Conservation (phyloP, 2,797 vertebrate species). For the Morus bassanus region DNA sequence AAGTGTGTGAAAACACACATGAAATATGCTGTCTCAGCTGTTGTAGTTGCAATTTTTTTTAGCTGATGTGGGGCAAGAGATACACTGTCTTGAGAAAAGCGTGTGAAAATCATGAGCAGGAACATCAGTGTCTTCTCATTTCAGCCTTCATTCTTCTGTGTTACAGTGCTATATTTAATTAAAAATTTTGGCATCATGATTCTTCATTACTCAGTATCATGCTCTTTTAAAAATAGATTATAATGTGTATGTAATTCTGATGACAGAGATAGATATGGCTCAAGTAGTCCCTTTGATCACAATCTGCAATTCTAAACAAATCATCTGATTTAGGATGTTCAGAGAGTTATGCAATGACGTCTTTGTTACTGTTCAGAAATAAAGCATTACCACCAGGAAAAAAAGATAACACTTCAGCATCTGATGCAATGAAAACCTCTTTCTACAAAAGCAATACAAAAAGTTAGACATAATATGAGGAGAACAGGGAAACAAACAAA, state of each 20-base stretch:
- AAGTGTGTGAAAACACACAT: neutral
- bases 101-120: neutral
- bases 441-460: neutral
- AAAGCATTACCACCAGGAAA: neutral
- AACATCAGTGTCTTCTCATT: neutral
- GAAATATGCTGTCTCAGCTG: neutral
- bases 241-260: neutral
- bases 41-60: neutral
- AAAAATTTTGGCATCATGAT: neutral
- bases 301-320: conserved; percentile 55
- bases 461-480: neutral
- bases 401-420: neutral
- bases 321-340: conserved; percentile 28
- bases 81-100: neutral
- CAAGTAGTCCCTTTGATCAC: conserved; percentile 9
- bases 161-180: neutral
- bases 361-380: conserved; percentile 18
- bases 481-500: neutral
- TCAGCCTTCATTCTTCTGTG: neutral
- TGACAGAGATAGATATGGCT: conserved; percentile 18
- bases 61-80: neutral
- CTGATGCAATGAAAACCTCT: neutral
- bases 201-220: neutral
- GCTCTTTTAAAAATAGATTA: neutral
- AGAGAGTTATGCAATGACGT: conserved; percentile 11